Evolutionary conservation across 2,113 vertebrate genomes (phyloP).

Genomic region (Pterocles orientalis): DNA sequence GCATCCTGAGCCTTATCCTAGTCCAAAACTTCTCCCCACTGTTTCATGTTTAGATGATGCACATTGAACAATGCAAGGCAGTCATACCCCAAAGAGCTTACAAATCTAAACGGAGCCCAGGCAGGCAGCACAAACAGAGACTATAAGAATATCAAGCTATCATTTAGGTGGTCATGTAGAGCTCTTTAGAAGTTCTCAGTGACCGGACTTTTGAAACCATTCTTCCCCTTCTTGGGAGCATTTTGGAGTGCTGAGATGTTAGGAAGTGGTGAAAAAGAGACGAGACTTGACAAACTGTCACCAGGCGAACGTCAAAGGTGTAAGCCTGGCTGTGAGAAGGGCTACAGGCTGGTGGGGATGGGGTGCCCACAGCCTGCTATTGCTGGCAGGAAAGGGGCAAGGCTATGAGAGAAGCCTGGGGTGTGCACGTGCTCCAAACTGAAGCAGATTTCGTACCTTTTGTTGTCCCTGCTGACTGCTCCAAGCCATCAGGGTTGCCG

Average conservation of each 20-base stretch:
- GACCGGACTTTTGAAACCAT: not conserved
- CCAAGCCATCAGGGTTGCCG: not conserved
- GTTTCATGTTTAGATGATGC: not conserved
- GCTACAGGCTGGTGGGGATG: not conserved
- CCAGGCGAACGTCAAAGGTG: not conserved
- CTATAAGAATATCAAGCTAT: not conserved
- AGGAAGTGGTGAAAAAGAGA: not conserved
- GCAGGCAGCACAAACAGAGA: not conserved
- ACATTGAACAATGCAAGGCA: not conserved
- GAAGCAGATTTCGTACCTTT: not conserved
- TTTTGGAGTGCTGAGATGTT: not conserved
- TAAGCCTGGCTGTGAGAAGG: not conserved
- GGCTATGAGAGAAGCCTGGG: not conserved
- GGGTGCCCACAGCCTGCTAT: not conserved
- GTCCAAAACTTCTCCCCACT: not conserved
- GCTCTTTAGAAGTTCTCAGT: not conserved
- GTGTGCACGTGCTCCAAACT: not conserved
- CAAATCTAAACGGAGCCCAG: not conserved
- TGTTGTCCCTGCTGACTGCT: not conserved
- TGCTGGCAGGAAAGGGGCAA: not conserved
- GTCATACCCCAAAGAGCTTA: not conserved
- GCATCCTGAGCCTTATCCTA: not conserved
- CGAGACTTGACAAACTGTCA: not conserved
- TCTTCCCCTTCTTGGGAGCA: not conserved
- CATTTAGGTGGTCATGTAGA: not conserved